Evolutionary conservation across 92 coral and sea anemone genomes (phyloP).

Genomic region (Palythoa heliodiscus): DNA sequence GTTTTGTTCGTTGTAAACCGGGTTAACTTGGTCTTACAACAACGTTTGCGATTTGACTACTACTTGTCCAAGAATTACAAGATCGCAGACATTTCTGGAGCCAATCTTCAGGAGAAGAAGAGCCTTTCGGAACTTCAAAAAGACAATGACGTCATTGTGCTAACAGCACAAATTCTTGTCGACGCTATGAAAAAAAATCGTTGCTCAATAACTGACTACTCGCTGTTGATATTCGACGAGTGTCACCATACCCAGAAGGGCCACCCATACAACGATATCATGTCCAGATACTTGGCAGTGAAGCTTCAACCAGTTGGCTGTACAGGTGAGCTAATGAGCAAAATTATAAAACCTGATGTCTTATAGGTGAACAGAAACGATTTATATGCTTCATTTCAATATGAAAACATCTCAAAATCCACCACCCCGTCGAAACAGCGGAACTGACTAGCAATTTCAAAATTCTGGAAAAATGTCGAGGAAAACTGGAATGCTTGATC

Average conservation of each 20-base stretch:
- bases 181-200: constrained; percentile 67
- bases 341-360: not conserved
- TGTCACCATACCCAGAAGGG: constrained; percentile 77
- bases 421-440: too few relatives aligned
- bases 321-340: not conserved
- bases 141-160: constrained; percentile 70
- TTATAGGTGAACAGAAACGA: too few relatives aligned
- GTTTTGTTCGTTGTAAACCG: constrained; percentile 84
- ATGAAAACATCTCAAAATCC: too few relatives aligned
- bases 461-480: too few relatives aligned
- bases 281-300: constrained; percentile 66
- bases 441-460: too few relatives aligned
- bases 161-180: constrained; percentile 85
- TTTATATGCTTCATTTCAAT: too few relatives aligned
- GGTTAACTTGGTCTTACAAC: constrained; percentile 85
- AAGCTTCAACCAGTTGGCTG: constrained; percentile 35
- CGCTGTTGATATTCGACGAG: constrained; percentile 74
- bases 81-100: constrained; percentile 77
- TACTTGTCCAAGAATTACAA: constrained; percentile 54
- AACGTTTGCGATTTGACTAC: constrained; percentile 73
- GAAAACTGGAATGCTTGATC: too few relatives aligned
- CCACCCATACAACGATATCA: constrained; percentile 57
- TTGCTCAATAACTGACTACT: constrained; percentile 64
- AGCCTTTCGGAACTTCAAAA: constrained; percentile 35
- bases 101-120: constrained; percentile 63